Percentiles rank a stretch among this genome's conserved stretches.
Evolutionary conservation across 2,113 vertebrate genomes (phyloP).

Genomic region (Mormoops blainvillei): DNA sequence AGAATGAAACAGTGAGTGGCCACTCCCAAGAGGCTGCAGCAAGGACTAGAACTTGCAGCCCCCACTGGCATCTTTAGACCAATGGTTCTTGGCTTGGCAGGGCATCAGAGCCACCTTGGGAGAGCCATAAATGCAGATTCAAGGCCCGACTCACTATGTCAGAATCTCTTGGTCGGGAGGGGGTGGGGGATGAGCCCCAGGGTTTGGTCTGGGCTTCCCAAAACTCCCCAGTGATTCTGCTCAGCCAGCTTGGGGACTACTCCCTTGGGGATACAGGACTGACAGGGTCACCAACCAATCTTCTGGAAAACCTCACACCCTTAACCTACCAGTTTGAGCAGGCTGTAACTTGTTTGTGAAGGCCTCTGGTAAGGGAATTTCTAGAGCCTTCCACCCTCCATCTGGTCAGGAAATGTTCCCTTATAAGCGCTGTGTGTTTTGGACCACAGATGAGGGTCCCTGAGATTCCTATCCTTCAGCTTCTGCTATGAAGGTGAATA

Average conservation of each 20-base stretch:
- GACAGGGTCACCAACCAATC: not conserved
- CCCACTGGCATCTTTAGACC: not conserved
- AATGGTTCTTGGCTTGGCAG: not conserved
- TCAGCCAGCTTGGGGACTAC: not conserved
- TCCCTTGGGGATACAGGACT: not conserved
- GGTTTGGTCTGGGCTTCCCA: rapidly evolving
- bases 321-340: not conserved
- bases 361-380: not conserved
- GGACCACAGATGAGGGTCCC: not conserved
- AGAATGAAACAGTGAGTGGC: constrained; percentile 92
- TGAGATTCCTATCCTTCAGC: not conserved
- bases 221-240: not conserved
- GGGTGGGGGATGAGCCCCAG: rapidly evolving
- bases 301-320: not conserved
- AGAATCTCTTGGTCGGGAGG: too few relatives aligned
- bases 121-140: too few relatives aligned
- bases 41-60: not conserved
- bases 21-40: rapidly evolving
- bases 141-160: too few relatives aligned
- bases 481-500: constrained; percentile 22
- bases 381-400: not conserved
- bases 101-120: too few relatives aligned
- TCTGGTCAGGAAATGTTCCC: not conserved
- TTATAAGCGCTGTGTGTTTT: not conserved
- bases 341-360: not conserved